phyloP scores from a whole-genome alignment of 2,888 invertebrate genomes.

The Tachina grossa region DNA sequence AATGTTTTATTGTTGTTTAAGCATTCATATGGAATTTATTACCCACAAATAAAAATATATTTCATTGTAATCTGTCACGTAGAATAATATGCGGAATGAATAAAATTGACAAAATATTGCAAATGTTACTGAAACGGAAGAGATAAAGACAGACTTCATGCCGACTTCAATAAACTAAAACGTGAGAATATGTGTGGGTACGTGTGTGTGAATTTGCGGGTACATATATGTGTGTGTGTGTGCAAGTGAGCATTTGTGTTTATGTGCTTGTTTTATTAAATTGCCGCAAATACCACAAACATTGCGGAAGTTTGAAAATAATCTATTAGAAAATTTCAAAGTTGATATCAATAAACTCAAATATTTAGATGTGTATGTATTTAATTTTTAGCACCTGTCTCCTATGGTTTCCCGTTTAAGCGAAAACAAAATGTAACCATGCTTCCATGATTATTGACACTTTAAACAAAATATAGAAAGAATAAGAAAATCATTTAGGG shows the following conservation, averaged over 20 bases:
- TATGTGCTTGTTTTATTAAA: too few species aligned
- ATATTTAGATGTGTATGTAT: not conserved
- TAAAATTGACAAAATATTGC: slow-evolving; percentile 65
- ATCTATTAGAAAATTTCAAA: slow-evolving; percentile 62
- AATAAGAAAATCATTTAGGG: too few species aligned
- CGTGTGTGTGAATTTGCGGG: not conserved
- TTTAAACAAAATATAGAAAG: too few species aligned
- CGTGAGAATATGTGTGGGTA: not conserved
- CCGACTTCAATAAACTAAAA: not conserved
- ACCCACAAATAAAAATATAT: slow-evolving; percentile 11
- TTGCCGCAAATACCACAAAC: slow-evolving; percentile 18
- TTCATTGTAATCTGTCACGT: slow-evolving; percentile 68
- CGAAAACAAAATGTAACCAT: too few species aligned
- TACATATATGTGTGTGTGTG: not conserved
- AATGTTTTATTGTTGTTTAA: not conserved
- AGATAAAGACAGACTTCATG: slow-evolving; percentile 53
- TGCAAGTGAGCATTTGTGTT: too few species aligned
- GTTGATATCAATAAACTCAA: slow-evolving; percentile 52
- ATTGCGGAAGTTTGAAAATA: slow-evolving; percentile 53
- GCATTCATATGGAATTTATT: slow-evolving; percentile 2
- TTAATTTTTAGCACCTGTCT: too few species aligned
- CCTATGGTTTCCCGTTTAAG: too few species aligned
- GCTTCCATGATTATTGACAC: too few species aligned
- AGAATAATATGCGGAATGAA: slow-evolving; percentile 67
- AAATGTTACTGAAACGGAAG: slow-evolving; percentile 60